phyloP scores from a whole-genome alignment of 2,113 vertebrate genomes.

The Sturnira hondurensis region DNA sequence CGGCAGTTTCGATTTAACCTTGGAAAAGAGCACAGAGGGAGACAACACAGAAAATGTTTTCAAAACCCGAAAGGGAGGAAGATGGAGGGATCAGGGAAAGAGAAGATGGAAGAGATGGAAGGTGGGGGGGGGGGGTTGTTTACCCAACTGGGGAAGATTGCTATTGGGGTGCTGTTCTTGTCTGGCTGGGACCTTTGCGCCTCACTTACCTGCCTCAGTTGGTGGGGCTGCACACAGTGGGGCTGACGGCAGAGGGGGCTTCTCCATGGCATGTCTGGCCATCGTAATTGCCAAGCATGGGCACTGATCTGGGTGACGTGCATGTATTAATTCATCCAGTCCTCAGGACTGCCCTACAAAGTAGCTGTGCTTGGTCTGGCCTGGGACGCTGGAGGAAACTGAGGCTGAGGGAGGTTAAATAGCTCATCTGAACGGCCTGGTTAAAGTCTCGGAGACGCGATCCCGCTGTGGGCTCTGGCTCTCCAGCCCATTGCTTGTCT shows the following conservation, averaged over 20 bases:
- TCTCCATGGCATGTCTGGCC: background rate
- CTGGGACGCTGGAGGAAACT: background rate
- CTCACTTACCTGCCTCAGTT: background rate
- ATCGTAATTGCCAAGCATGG: background rate
- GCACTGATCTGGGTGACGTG: background rate
- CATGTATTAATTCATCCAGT: background rate
- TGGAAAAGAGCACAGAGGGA: background rate
- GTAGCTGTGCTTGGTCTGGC: background rate
- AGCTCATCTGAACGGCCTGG: background rate
- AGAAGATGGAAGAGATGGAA: background rate
- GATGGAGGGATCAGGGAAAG: background rate
- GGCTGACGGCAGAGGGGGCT: background rate
- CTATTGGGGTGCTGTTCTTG: background rate
- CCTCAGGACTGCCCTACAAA: background rate
- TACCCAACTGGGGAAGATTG: background rate
- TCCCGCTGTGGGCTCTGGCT: background rate
- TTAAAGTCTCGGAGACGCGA: background rate
- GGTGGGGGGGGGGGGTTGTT: fast-evolving
- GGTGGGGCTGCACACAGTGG: too few species aligned
- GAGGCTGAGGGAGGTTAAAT: background rate
- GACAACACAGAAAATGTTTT: background rate
- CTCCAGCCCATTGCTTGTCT: background rate
- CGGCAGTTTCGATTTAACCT: background rate
- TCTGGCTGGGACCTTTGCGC: too few species aligned
- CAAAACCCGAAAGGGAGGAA: background rate